These are phyloP conservation scores for Rhagophthalmus giganteus DNA, from an alignment of 2,888 invertebrate genomes.

Conservation along the genomic window DNA sequence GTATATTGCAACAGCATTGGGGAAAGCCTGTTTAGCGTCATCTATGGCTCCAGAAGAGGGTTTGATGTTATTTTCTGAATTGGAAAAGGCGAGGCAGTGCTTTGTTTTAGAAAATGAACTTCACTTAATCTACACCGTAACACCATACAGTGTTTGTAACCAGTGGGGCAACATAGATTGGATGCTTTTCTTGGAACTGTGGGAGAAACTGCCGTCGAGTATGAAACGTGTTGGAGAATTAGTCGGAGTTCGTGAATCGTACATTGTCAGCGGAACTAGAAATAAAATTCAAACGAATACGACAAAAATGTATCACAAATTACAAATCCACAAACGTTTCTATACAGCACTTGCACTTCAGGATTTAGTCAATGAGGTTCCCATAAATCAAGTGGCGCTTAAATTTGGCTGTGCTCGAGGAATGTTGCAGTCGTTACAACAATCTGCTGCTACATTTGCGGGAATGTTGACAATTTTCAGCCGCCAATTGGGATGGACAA, in stretches of 20 bases:
- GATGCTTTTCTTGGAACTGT: conserved; percentile 76
- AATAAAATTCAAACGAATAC: conserved; percentile 65
- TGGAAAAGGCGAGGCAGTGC: conserved; percentile 85
- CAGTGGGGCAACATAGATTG: conserved; percentile 81
- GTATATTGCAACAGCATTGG: conserved; percentile 82
- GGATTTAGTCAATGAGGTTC: conserved; percentile 90
- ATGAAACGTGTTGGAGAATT: conserved; percentile 86
- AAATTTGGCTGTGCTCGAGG: conserved; percentile 89
- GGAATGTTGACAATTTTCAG: conserved; percentile 98
- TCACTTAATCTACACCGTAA: conserved; percentile 93
- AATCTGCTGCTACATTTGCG: conserved; percentile 93
- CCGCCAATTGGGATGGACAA: conserved; percentile 88
- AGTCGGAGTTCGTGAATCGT: conserved; percentile 86
- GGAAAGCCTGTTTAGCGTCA: conserved; percentile 89
- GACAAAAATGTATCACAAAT: conserved; percentile 55
- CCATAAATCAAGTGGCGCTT: conserved; percentile 75
- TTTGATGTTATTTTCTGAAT: conserved; percentile 81
- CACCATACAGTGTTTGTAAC: conserved; percentile 86
- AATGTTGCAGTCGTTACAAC: conserved; percentile 90
- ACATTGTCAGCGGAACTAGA: conserved; percentile 76
- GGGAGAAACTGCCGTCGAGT: conserved; percentile 77
- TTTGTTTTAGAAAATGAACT: conserved; percentile 93
- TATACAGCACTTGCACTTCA: conserved; percentile 88
- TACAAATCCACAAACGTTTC: conserved; percentile 76
- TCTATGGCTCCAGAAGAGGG: conserved; percentile 96